phyloP scores from a whole-genome alignment of 2,113 vertebrate genomes.

The Otus sunia region DNA sequence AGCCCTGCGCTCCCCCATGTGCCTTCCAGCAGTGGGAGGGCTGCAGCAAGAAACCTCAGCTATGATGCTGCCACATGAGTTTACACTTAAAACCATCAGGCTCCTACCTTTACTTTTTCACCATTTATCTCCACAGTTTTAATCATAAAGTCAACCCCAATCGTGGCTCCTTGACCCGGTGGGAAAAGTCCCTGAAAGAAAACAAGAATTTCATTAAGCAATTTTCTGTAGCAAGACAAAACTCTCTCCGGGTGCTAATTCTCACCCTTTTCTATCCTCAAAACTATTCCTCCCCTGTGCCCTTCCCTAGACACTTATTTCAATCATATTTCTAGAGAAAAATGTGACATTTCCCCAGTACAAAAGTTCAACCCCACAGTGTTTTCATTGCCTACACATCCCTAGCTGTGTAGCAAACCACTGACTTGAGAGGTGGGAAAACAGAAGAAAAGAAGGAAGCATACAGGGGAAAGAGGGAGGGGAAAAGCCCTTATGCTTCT shows the following conservation, averaged over 20 bases:
- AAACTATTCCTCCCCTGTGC: neutral
- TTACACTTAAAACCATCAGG: neutral
- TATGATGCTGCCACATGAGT: fast-evolving
- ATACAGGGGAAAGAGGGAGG: neutral
- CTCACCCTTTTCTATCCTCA: neutral
- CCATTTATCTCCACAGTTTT: constrained; percentile 99
- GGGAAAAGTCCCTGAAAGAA: constrained; percentile 92
- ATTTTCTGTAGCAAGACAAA: neutral
- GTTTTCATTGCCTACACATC: neutral
- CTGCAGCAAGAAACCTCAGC: neutral
- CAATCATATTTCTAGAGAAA: neutral
- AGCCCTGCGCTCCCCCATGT: fast-evolving
- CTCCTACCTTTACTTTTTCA: constrained; percentile 95
- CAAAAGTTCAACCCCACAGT: neutral
- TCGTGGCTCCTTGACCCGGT: constrained; percentile 97
- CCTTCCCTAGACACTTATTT: neutral
- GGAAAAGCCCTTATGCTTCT: neutral
- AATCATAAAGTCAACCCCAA: constrained; percentile 99
- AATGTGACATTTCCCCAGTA: neutral
- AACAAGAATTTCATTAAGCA: constrained; percentile 5
- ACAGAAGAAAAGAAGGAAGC: neutral
- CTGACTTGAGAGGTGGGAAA: neutral
- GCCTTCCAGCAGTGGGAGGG: neutral
- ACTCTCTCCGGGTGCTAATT: neutral
- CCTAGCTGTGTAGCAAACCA: neutral